These are phyloP conservation scores for Julus scanicus DNA, from an alignment of 2,888 invertebrate species.

Conservation along the genomic window DNA sequence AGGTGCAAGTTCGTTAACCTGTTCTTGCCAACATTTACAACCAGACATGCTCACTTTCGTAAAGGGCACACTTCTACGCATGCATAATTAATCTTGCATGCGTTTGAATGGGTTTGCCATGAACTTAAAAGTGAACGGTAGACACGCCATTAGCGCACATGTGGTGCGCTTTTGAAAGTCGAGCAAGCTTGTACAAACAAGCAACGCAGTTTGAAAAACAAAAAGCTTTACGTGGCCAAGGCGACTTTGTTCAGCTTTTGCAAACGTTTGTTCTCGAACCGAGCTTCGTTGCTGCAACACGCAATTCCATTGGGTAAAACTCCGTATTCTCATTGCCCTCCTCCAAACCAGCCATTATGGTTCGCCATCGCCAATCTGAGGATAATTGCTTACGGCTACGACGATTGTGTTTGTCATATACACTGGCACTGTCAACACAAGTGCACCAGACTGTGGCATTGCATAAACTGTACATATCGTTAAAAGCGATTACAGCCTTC, in stretches of 20 bases:
- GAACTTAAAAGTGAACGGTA: too few species aligned
- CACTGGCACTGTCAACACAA: conserved; percentile 14
- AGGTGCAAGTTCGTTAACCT: too few species aligned
- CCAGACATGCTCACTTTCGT: too few species aligned
- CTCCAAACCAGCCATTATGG: background rate
- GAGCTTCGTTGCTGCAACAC: background rate
- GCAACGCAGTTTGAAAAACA: background rate
- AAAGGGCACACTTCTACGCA: too few species aligned
- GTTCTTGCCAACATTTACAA: too few species aligned
- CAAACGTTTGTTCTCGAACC: background rate
- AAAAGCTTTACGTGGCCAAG: background rate
- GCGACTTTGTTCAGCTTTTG: conserved; percentile 7
- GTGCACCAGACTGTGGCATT: background rate
- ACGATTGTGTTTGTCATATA: background rate
- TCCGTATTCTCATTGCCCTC: background rate
- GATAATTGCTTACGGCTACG: background rate
- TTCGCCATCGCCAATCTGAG: background rate
- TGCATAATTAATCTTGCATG: too few species aligned
- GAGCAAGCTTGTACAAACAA: conserved; percentile 26
- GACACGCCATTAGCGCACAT: too few species aligned
- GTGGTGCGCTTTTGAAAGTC: background rate
- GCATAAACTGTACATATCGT: background rate
- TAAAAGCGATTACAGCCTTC: background rate
- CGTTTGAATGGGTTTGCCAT: background rate
- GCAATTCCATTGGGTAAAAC: too few species aligned